Base-by-base conservation (phyloP, 30 jellyfish, hydroid and myxozoan genomes). In the Turritopsis dohrnii region DNA sequence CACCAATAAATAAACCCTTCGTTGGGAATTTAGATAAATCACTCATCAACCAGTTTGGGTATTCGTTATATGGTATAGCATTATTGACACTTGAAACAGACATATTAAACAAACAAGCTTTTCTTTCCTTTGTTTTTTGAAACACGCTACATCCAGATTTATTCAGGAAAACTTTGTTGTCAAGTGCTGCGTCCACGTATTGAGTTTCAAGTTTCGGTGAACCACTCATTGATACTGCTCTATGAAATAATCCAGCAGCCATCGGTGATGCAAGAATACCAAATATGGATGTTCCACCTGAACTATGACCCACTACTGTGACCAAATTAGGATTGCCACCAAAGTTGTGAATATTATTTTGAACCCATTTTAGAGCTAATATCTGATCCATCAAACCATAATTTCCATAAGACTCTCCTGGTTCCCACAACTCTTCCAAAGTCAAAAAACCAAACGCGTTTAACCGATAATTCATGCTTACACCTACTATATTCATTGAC, bases 321-420 rank as follows among this genome's bases (percentile, higher is more conserved):
- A 86, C 94, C 66, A 54, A 66, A 17, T 81, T 65, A 0, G 96
- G 92, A 73, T 90, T 89, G 13, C 97, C 97, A 1, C 97, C 97
- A 72, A 90, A 90, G 75, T 83, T 73, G 17, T 23, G 31, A 65
- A 90, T 90, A 54, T 90, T 90, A 22, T 21, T 30, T 71, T 71
- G 65, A 0, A 90, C 89, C 97, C 97, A 90, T 54, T 86, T 88
- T 23, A 90, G 84, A 17, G 74, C 96, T 30, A 85, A 72, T 18
- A 86, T 86, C 76, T 90, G 97, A 80, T 90, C 97, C 95, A 90
- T 81, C 29, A 90, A 82, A 1, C 97, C 97, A 84, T 80, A 90
- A 74, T 90, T 90, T 0, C 96, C 96, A 20, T 93, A 81, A 1
- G 96, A 65, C n/a, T 30, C 77, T 16, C 72, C 74, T 18, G 79